These are phyloP conservation scores for Mobula birostris DNA, from an alignment of 2,113 vertebrate genomes.

Conservation along the genomic window DNA sequence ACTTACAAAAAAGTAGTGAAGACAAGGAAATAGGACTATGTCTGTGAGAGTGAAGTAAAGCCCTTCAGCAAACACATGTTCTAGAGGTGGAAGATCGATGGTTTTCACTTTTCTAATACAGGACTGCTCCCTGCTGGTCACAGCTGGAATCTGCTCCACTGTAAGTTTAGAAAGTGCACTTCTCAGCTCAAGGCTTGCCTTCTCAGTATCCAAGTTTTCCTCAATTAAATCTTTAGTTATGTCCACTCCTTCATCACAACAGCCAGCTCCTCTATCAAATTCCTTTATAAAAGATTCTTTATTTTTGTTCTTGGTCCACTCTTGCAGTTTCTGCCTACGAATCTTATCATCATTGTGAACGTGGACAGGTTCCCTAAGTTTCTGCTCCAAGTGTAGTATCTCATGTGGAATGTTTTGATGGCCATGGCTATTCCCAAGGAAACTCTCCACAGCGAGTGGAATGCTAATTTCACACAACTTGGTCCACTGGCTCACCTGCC, in stretches of 20 bases:
- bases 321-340: conserved; percentile 80
- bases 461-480: conserved; percentile 87
- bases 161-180: conserved; percentile 74
- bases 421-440: conserved; percentile 54
- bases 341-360: conserved; percentile 97
- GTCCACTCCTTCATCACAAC: conserved; percentile 29
- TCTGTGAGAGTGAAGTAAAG: conserved; percentile 92
- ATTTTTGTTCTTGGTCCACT: conserved; percentile 49
- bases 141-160: conserved; percentile 49
- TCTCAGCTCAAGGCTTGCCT: conserved; percentile 62
- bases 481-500: conserved; percentile 93
- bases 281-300: conserved; percentile 39
- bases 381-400: conserved; percentile 72
- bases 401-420: conserved; percentile 60
- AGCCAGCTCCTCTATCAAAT: neutral
- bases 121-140: conserved; percentile 62
- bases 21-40: conserved; percentile 82
- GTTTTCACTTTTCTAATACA: conserved; percentile 79
- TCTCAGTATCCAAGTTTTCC: neutral
- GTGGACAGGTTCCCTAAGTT: conserved; percentile 79
- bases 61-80: conserved; percentile 89
- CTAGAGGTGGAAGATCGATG: conserved; percentile 71
- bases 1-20: conserved; percentile 87
- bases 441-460: conserved; percentile 75
- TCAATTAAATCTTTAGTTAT: neutral